A percentile compares a stretch with the other conserved stretches of the same genome.
Conservation (phyloP, 2,113 vertebrate species). For the Pyxicephalus adspersus region DNA sequence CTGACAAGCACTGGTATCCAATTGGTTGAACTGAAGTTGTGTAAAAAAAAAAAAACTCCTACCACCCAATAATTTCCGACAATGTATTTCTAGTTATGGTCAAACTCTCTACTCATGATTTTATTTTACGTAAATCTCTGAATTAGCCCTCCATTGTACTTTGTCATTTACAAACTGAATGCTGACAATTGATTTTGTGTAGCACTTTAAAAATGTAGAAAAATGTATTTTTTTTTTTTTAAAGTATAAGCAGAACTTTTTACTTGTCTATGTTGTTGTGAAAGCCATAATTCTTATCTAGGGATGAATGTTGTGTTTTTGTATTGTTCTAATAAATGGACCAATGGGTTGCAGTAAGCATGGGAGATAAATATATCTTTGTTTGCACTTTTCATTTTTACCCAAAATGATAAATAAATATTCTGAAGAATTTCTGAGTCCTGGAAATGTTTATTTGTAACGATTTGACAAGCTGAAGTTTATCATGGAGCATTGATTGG, state of each 20-base stretch:
- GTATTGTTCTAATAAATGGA: background rate
- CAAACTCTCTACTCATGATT: too few species aligned
- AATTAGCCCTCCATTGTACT: background rate
- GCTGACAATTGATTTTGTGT: background rate
- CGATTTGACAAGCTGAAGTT: too few species aligned
- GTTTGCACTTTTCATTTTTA: background rate
- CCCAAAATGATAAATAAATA: background rate
- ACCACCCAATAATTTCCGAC: too few species aligned
- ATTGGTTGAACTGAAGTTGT: too few species aligned
- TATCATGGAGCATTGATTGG: too few species aligned
- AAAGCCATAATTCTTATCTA: background rate
- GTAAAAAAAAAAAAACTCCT: too few species aligned
- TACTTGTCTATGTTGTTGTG: background rate
- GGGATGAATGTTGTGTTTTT: background rate
- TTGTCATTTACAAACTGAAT: background rate
- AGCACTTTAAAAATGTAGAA: constrained; percentile 40
- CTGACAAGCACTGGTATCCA: too few species aligned
- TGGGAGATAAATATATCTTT: background rate
- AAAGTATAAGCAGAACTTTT: background rate
- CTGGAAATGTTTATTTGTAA: too few species aligned
- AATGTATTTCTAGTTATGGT: too few species aligned
- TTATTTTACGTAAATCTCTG: too few species aligned
- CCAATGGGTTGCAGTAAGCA: background rate
- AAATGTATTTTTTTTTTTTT: background rate
- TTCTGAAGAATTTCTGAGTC: background rate